Percentiles rank a stretch among this genome's conserved stretches.
Evolutionary conservation across 2,888 invertebrate species (phyloP).

Genomic region (Unio delphinus): DNA sequence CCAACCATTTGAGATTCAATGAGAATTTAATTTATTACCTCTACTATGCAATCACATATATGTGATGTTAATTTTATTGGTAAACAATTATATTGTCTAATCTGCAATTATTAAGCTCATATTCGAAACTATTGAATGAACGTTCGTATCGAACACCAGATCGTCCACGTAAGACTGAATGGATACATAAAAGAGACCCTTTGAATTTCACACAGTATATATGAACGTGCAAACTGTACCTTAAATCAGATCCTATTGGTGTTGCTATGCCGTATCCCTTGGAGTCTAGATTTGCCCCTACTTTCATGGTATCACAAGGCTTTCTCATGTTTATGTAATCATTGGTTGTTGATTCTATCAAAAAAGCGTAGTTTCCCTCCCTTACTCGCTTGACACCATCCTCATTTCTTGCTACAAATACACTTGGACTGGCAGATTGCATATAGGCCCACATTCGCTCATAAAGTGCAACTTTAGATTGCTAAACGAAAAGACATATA

Average conservation of each 20-base stretch:
- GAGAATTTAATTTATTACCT: no score
- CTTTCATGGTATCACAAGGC: conserved; percentile 77
- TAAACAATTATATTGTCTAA: not conserved
- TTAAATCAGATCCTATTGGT: conserved; percentile 56
- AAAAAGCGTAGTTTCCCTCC: conserved; percentile 77
- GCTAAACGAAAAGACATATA: conserved; percentile 74
- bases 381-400: conserved; percentile 86
- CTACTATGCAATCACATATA: no score
- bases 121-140: not conserved
- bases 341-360: conserved; percentile 76
- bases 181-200: not conserved
- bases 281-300: conserved; percentile 84
- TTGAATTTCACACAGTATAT: not conserved
- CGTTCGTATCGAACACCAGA: not conserved
- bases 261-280: conserved; percentile 94
- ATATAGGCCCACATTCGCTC: conserved; percentile 97
- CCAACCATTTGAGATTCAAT: no score
- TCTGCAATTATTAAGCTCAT: not conserved
- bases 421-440: conserved; percentile 78
- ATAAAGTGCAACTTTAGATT: conserved; percentile 88
- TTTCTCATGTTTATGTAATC: conserved; percentile 89
- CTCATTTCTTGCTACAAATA: conserved; percentile 86
- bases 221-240: conserved; percentile 4
- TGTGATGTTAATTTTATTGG: not conserved
- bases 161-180: not conserved